Evolutionary conservation across 2,888 invertebrate species (phyloP).

Genomic region (Rhogogaster chlorosoma): DNA sequence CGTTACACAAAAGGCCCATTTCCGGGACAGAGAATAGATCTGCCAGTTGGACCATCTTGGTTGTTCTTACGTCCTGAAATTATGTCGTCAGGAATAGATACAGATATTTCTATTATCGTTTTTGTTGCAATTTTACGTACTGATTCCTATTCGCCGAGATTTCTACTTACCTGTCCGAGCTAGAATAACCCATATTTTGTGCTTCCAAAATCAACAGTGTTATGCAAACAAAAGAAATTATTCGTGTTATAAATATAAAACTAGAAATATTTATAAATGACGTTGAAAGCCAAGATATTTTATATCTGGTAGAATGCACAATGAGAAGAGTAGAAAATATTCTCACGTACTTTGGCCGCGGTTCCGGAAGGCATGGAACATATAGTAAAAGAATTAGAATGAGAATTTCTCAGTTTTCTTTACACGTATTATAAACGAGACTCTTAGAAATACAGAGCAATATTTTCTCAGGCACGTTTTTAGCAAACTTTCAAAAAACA

Average conservation of each 20-base stretch:
- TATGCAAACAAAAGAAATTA: conserved; percentile 47
- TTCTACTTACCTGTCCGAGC: conserved; percentile 46
- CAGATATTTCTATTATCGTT: not conserved
- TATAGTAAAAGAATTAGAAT: conserved; percentile 12
- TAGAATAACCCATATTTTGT: conserved; percentile 38
- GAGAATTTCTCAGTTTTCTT: conserved; percentile 30
- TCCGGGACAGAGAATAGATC: conserved; percentile 98
- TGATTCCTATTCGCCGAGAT: not conserved
- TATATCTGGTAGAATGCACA: not conserved
- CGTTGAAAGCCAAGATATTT: not conserved
- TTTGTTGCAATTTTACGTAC: not conserved
- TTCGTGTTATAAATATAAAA: conserved; percentile 11
- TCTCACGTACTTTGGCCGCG: conserved; percentile 32
- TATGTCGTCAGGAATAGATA: conserved; percentile 78
- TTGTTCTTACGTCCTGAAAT: conserved; percentile 70
- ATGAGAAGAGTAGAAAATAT: conserved; percentile 29
- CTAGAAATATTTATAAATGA: not conserved
- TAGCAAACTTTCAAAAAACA: not conserved
- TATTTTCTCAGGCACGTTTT: not conserved
- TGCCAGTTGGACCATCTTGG: conserved; percentile 94
- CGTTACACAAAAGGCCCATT: conserved; percentile 95
- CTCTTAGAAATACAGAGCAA: not conserved
- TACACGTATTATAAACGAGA: not conserved
- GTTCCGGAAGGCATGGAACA: conserved; percentile 15
- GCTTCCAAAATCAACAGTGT: conserved; percentile 40